Evolutionary conservation across 2,113 vertebrate species (phyloP).

Genomic region (Megaleporinus macrocephalus): DNA sequence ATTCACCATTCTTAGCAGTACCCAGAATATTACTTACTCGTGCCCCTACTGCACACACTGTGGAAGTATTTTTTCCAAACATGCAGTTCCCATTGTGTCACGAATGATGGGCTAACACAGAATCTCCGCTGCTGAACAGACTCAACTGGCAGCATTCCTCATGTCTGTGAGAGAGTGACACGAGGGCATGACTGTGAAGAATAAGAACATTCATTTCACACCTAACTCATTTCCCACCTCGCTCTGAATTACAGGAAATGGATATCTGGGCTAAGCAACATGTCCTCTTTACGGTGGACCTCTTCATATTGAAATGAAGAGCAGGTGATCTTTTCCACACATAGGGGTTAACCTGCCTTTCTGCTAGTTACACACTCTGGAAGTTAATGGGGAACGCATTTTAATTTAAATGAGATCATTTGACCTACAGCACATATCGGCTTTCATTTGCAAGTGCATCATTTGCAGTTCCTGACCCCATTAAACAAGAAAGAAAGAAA

Average conservation of each 20-base stretch:
- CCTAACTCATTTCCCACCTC: neutral
- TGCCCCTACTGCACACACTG: no score
- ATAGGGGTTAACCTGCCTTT: neutral
- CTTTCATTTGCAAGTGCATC: no score
- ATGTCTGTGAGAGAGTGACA: neutral
- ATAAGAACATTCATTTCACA: neutral
- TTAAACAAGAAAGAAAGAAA: neutral
- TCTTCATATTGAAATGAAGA: neutral
- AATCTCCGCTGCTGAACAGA: neutral
- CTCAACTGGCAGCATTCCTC: conserved; percentile 8
- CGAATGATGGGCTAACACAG: neutral
- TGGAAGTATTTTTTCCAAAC: neutral
- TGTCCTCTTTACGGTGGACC: neutral
- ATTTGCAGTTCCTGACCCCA: neutral
- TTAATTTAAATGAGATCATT: neutral
- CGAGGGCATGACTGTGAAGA: neutral
- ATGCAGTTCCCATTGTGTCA: neutral
- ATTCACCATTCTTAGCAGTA: no score
- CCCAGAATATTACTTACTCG: no score
- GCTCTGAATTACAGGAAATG: neutral
- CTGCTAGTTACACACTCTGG: neutral
- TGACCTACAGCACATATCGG: neutral
- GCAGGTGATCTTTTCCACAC: neutral
- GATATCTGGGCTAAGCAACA: neutral
- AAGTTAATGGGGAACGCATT: neutral